Conservation (phyloP, 2,113 vertebrate genomes). For the Vombatus ursinus region DNA sequence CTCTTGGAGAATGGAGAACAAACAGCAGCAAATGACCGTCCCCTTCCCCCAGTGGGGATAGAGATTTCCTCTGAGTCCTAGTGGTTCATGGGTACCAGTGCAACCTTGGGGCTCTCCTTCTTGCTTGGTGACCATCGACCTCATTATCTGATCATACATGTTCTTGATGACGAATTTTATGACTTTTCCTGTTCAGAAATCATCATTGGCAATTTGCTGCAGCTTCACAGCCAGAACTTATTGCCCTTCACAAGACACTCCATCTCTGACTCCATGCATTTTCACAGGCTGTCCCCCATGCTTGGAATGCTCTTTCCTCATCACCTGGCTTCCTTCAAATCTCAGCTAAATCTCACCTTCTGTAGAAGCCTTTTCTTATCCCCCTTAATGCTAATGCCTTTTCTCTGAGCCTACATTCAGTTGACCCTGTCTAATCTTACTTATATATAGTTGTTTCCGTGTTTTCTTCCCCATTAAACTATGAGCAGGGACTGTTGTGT, state of each 20-base stretch:
- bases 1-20: too few species aligned
- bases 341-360: neutral
- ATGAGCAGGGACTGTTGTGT: neutral
- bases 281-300: neutral
- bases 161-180: neutral
- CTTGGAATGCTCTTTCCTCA: neutral
- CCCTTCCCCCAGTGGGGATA: neutral
- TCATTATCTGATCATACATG: neutral
- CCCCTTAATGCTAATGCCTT: neutral
- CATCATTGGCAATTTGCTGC: neutral
- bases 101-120: neutral
- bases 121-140: neutral
- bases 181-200: neutral
- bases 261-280: neutral
- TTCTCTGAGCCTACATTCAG: neutral
- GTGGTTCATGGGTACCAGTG: neutral
- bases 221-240: neutral
- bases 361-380: neutral
- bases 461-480: neutral
- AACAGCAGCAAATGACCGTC: too few species aligned
- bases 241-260: neutral
- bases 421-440: neutral
- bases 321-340: neutral
- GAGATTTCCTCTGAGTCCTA: neutral
- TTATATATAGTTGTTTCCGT: neutral